Evolutionary conservation across 30 jellyfish, hydroid and myxozoan species (phyloP).

Genomic region (Aurelia coerulea): DNA sequence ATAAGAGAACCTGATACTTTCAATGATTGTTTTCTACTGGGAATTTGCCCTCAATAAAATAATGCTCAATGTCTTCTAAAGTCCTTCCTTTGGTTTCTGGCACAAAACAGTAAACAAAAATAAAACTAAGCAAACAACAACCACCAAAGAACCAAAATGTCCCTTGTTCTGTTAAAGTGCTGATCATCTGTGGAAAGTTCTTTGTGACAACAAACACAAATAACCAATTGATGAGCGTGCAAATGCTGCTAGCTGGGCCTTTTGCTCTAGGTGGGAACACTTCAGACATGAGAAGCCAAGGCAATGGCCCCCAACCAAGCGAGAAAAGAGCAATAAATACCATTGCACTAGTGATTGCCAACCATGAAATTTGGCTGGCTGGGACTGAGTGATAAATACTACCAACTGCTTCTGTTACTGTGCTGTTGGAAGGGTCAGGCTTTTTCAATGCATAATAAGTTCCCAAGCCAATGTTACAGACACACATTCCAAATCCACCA

Average conservation of each 20-base stretch:
- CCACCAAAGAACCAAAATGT: slow-evolving; percentile 98
- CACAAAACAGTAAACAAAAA: slow-evolving; percentile 83
- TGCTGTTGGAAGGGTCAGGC: slow-evolving; percentile 34
- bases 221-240: slow-evolving; percentile 88
- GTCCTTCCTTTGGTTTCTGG: slow-evolving; percentile 99
- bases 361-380: slow-evolving; percentile 71
- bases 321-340: slow-evolving; percentile 79
- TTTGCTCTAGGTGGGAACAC: slow-evolving; percentile 97
- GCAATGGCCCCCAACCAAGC: slow-evolving; percentile 98
- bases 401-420: background rate
- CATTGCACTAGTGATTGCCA: slow-evolving; percentile 76
- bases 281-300: slow-evolving; percentile 99
- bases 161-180: slow-evolving; percentile 79
- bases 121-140: slow-evolving; percentile 75
- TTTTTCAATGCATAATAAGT: slow-evolving; percentile 76
- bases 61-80: slow-evolving; percentile 90
- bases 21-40: slow-evolving; percentile 12
- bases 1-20: too few species aligned
- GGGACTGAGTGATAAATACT: slow-evolving; percentile 74
- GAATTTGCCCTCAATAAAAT: slow-evolving; percentile 59
- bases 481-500: slow-evolving; percentile 93
- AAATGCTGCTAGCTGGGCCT: slow-evolving; percentile 91
- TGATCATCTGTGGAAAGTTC: slow-evolving; percentile 57
- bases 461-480: slow-evolving; percentile 81
- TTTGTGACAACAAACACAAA: slow-evolving; percentile 89